phyloP scores from a whole-genome alignment of 2,797 vertebrate species.

The Diceros bicornis region DNA sequence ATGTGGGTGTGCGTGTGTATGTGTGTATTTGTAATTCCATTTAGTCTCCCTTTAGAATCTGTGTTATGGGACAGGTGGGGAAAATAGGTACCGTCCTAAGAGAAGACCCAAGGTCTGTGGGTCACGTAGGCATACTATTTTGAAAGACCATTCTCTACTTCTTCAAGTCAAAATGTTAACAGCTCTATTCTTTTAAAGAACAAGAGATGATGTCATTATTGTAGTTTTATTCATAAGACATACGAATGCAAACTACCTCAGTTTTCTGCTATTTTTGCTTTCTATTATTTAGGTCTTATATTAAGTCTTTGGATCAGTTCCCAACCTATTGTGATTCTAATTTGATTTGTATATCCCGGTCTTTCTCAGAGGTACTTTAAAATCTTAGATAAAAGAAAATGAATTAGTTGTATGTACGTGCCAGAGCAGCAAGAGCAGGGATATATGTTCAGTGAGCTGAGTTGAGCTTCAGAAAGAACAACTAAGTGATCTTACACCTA shows the following conservation, averaged over 20 bases:
- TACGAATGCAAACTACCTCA: conserved; percentile 70
- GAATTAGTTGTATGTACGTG: conserved; percentile 73
- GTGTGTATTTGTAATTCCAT: not conserved
- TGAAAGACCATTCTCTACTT: conserved; percentile 47
- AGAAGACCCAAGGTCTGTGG: not conserved
- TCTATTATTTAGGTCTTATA: conserved; percentile 81
- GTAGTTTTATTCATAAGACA: conserved; percentile 78
- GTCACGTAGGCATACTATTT: not conserved
- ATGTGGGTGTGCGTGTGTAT: not conserved
- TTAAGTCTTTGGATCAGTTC: conserved; percentile 82
- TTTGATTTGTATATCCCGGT: conserved; percentile 78
- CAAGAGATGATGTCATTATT: conserved; percentile 78
- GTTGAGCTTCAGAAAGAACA: conserved; percentile 67
- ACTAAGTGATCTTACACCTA: conserved; percentile 64
- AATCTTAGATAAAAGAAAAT: conserved; percentile 83
- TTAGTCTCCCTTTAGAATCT: not conserved
- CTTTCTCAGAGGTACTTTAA: conserved; percentile 83
- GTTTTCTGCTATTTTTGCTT: conserved; percentile 81
- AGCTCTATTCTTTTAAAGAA: conserved; percentile 68
- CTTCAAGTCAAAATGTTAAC: conserved; percentile 64
- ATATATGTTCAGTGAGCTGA: conserved; percentile 62
- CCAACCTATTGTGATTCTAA: conserved; percentile 83
- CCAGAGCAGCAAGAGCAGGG: conserved; percentile 11
- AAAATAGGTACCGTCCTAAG: not conserved
- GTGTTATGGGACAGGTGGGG: not conserved